Evolutionary conservation across 2,797 vertebrate genomes (phyloP).

Genomic region (Megalops cyprinoides): DNA sequence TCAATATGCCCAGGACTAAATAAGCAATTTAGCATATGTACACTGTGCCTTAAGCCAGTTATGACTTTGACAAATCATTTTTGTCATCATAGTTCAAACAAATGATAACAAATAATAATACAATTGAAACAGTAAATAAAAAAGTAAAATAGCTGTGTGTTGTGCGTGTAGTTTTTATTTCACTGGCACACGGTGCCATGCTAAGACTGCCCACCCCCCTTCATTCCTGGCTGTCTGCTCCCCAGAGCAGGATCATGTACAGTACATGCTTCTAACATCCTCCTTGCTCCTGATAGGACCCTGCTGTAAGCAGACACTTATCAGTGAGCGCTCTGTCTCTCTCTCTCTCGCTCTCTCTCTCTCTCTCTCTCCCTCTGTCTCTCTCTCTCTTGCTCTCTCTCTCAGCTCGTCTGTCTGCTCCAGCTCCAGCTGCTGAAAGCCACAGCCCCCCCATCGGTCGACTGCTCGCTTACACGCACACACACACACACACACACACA

Average conservation of each 20-base stretch:
- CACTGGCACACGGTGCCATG: too few relatives aligned
- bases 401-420: too few relatives aligned
- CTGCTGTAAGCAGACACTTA: slow-evolving; percentile 6
- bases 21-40: not conserved
- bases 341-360: not conserved
- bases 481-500: too few relatives aligned
- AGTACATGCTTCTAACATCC: not conserved
- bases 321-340: not conserved
- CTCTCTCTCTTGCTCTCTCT: not conserved
- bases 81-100: too few relatives aligned
- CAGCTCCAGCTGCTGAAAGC: too few relatives aligned
- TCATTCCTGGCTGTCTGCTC: too few relatives aligned
- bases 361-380: not conserved
- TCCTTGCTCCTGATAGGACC: not conserved
- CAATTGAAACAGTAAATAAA: too few relatives aligned
- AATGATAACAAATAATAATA: too few relatives aligned
- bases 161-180: too few relatives aligned
- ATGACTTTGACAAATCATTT: slow-evolving; percentile 2
- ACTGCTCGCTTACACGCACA: not conserved
- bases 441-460: too few relatives aligned
- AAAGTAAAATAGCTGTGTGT: too few relatives aligned
- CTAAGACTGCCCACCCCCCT: too few relatives aligned
- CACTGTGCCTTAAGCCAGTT: not conserved
- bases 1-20: not conserved
- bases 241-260: not conserved